Percentiles rank a stretch among this genome's conserved stretches.
Evolutionary conservation across 2,888 invertebrate species (phyloP).

Genomic region (Leistus spinibarbis): DNA sequence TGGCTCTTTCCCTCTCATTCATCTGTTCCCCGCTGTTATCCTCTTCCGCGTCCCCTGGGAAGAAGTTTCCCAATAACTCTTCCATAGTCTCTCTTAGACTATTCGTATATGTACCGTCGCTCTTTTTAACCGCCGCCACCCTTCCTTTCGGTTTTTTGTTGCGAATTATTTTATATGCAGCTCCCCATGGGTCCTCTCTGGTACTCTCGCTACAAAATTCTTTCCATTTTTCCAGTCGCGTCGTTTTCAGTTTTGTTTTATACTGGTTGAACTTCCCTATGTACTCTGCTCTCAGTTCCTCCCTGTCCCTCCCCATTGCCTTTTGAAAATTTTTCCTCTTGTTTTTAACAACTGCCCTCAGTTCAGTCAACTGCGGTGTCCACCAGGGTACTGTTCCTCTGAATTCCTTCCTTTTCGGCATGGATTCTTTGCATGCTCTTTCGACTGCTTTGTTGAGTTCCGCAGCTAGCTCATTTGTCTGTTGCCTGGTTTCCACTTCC

Average conservation of each 20-base stretch:
- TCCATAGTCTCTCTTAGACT: slow-evolving; percentile 14
- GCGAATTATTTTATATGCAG: slow-evolving; percentile 21
- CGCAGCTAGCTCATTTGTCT: not conserved
- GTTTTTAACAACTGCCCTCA: not conserved
- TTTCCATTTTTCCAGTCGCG: slow-evolving; percentile 23
- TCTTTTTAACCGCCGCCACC: not conserved
- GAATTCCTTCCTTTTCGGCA: slow-evolving; percentile 18
- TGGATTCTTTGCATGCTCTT: slow-evolving; percentile 12
- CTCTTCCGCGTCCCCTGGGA: not conserved
- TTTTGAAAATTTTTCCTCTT: slow-evolving; percentile 10
- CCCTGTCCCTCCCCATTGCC: not conserved
- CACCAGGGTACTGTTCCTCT: slow-evolving; percentile 39
- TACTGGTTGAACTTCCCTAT: not conserved
- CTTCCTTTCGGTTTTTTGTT: not conserved
- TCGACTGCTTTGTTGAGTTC: slow-evolving; percentile 21
- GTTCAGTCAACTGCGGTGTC: slow-evolving; percentile 28
- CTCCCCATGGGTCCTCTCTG: slow-evolving; percentile 38
- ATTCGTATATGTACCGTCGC: slow-evolving; percentile 4
- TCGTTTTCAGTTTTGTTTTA: slow-evolving; percentile 10
- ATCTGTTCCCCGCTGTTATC: not conserved
- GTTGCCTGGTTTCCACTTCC: not conserved
- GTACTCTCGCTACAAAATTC: slow-evolving; percentile 24
- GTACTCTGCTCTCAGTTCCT: not conserved
- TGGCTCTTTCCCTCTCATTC: not conserved
- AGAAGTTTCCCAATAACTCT: not conserved